Evolutionary conservation across 2,888 invertebrate genomes (phyloP).

Genomic region (Tenthredo scrophulariae): DNA sequence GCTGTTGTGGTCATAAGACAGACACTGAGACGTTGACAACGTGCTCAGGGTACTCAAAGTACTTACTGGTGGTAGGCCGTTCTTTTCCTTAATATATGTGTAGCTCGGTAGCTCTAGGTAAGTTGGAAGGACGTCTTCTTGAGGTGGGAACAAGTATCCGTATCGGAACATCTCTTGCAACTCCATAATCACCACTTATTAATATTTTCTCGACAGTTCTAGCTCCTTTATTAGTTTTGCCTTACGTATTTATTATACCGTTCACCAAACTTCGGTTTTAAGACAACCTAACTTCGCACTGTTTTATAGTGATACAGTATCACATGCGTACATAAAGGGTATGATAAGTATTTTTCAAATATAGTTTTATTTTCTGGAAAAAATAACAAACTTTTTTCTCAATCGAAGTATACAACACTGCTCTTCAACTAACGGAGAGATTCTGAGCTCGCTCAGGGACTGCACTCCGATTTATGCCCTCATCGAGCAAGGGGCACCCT

Average conservation of each 20-base stretch:
- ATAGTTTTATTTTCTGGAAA: too few species aligned
- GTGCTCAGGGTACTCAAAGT: conserved; percentile 60
- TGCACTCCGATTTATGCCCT: conserved; percentile 73
- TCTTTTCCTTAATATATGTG: conserved; percentile 68
- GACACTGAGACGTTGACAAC: conserved; percentile 63
- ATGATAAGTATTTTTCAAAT: neutral
- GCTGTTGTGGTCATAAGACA: conserved; percentile 71
- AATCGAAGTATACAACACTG: neutral
- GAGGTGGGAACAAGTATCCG: conserved; percentile 74
- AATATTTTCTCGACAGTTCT: neutral
- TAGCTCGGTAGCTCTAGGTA: conserved; percentile 73
- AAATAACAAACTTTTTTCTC: neutral
- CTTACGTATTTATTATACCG: neutral
- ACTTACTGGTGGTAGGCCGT: conserved; percentile 70
- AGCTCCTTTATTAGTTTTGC: neutral
- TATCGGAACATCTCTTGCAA: conserved; percentile 76
- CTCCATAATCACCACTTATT: conserved; percentile 67
- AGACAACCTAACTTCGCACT: neutral
- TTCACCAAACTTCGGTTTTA: neutral
- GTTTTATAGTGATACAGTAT: neutral
- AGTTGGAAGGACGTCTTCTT: conserved; percentile 69
- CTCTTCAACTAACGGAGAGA: conserved; percentile 65
- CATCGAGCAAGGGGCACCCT: conserved; percentile 72
- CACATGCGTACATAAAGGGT: neutral
- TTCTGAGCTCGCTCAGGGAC: conserved; percentile 68